Conservation (phyloP, 2,888 invertebrate species). For the Drosophila rubida region DNA sequence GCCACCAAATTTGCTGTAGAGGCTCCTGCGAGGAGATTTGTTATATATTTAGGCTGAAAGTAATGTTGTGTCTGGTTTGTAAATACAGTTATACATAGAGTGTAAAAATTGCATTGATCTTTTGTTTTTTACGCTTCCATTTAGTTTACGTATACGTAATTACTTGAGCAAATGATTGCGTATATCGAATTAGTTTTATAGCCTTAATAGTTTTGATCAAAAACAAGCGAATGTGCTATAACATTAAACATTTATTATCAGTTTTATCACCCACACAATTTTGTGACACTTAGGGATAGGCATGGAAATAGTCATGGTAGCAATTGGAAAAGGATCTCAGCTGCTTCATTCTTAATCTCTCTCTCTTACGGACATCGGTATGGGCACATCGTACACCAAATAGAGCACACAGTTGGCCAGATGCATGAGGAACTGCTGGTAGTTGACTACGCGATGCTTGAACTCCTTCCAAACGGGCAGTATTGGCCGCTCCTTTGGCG, state of each 20-base stretch:
- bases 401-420: constrained; percentile 87
- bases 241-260: constrained; percentile 80
- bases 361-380: constrained; percentile 85
- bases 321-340: constrained; percentile 33
- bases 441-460: constrained; percentile 84
- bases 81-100: constrained; percentile 65
- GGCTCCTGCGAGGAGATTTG: constrained; percentile 34
- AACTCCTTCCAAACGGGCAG: constrained; percentile 86
- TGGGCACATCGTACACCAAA: constrained; percentile 86
- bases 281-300: constrained; percentile 50
- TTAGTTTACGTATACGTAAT: not conserved
- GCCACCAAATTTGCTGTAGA: constrained; percentile 52
- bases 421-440: constrained; percentile 86
- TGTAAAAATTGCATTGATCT: not conserved
- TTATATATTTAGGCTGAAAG: constrained; percentile 56
- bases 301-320: constrained; percentile 31
- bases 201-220: not conserved
- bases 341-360: constrained; percentile 65
- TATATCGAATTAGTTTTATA: not conserved
- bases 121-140: not conserved
- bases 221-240: constrained; percentile 34
- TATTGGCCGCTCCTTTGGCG: constrained; percentile 34
- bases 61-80: constrained; percentile 66
- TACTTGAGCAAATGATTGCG: not conserved
- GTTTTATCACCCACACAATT: constrained; percentile 77